Base-by-base conservation (phyloP, 1,140 invertebrate species). In the Trypoxylus dichotomus region DNA sequence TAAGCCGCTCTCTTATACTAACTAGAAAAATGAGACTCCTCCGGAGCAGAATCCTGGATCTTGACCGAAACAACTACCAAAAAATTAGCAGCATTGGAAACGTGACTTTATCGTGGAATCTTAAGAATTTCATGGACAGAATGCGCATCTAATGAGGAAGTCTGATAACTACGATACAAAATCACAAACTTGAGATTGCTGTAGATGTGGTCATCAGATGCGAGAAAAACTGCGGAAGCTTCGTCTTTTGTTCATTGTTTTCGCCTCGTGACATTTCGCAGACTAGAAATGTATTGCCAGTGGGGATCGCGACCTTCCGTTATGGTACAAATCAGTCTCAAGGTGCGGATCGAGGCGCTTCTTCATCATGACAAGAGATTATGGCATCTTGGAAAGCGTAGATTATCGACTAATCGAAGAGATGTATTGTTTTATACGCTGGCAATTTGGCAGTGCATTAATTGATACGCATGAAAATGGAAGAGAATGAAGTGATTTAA, bases 161-260 rank as follows among this genome's bases (percentile, higher is more conserved):
- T n/a, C n/a, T n/a, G n/a, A n/a, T n/a, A n/a, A n/a, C n/a, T n/a
- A n/a, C n/a, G n/a, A n/a, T n/a, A n/a, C n/a, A n/a, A n/a, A n/a
- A n/a, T n/a, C n/a, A n/a, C n/a, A n/a, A n/a, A n/a, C n/a, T 80
- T 81, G 81, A 83, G 79, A 82, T 79, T 76, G 75, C 79, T 29
- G 5, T 82, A 79, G 81, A 83, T 82, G 82, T 81, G 82, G 82
- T 83, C 82, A 83, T 83, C 82, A 58, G 63, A 80, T 73, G 80
- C 78, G 76, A 79, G 76, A 81, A 79, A 76, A 81, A 78, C 74
- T 77, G 75, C 60, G 75, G 74, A 75, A 79, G 74, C 78, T 63
- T 27, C 60, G 19, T 32, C 71, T 71, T 19, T 54, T 73, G 29
- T 41, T 37, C 68, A 37, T 47, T 74, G 68, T 77, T 74, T 68